Evolutionary conservation across 2,797 vertebrate species (phyloP).

Genomic region (Poeciliopsis infans): DNA sequence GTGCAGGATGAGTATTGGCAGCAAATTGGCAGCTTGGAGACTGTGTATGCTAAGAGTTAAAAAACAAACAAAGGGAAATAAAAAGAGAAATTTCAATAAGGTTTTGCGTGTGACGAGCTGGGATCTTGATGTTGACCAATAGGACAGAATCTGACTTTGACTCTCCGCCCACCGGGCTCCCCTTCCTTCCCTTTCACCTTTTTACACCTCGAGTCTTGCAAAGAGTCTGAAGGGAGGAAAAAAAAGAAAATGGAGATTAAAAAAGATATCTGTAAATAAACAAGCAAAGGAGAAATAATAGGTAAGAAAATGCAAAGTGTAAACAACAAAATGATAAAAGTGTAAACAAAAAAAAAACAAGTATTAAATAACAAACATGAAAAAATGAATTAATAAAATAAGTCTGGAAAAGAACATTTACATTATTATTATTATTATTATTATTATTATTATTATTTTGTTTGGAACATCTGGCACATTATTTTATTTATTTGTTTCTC

Average conservation of each 20-base stretch:
- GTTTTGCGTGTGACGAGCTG: background rate
- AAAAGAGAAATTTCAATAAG: background rate
- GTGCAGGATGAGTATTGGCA: background rate
- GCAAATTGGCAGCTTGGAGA: background rate
- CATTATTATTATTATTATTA: too few relatives aligned
- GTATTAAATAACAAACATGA: background rate
- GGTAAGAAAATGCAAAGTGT: background rate
- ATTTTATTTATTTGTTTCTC: background rate
- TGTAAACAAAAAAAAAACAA: background rate
- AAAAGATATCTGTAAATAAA: background rate
- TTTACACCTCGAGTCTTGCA: background rate
- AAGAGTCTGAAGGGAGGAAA: background rate
- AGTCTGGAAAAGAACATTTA: background rate
- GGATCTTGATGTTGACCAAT: background rate
- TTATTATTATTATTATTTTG: background rate
- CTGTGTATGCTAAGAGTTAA: background rate
- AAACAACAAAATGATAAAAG: background rate
- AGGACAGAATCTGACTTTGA: background rate
- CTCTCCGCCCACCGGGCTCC: background rate
- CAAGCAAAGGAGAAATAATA: background rate
- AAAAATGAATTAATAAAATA: background rate
- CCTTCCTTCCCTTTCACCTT: background rate
- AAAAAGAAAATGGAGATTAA: background rate
- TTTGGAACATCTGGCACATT: background rate
- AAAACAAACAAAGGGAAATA: background rate